Percentiles rank a stretch among this genome's conserved stretches.
Evolutionary conservation across 2,797 vertebrate genomes (phyloP).

Genomic region (Tokudaia muenninki): DNA sequence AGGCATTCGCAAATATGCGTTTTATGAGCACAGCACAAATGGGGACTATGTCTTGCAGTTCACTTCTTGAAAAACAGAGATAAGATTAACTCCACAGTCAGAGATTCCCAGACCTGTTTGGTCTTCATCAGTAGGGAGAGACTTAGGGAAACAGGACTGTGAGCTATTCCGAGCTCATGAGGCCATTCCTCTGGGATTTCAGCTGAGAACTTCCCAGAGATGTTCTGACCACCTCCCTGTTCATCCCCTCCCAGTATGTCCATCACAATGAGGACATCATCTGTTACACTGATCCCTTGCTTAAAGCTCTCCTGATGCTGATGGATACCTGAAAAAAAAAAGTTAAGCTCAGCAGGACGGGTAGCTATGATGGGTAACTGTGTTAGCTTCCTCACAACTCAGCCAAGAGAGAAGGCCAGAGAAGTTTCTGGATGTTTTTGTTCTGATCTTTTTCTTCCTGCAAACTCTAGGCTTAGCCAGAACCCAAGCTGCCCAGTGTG

Average conservation of each 20-base stretch:
- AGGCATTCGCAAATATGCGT: neutral
- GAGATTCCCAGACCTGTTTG: neutral
- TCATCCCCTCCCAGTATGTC: slow-evolving; percentile 5
- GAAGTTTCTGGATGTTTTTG: slow-evolving; percentile 28
- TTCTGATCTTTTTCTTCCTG: neutral
- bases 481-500: neutral
- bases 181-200: neutral
- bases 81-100: neutral
- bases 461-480: slow-evolving; percentile 10
- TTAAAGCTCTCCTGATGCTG: neutral
- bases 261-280: neutral
- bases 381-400: neutral
- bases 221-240: neutral
- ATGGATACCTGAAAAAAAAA: neutral
- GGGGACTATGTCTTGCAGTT: neutral
- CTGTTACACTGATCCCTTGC: neutral
- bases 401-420: neutral
- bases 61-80: neutral
- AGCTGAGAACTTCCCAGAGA: slow-evolving; percentile 50
- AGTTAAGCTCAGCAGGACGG: slow-evolving; percentile 3
- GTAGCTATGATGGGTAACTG: neutral
- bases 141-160: neutral
- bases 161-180: neutral
- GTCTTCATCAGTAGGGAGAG: neutral
- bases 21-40: neutral